Conservation (phyloP, 2,888 invertebrate genomes). For the Cephus nigrinus region DNA sequence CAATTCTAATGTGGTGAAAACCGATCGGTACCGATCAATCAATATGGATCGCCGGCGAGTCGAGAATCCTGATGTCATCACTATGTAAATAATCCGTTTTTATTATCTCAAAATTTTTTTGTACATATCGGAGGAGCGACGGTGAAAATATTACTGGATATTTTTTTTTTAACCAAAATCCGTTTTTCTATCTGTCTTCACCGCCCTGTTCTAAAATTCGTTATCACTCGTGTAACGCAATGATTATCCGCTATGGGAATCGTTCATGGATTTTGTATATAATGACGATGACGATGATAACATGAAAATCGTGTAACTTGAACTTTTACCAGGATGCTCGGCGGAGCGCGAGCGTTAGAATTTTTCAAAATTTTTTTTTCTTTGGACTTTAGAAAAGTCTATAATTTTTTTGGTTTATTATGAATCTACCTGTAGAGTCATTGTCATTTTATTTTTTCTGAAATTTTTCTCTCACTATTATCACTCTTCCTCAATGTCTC, state of each 20-base stretch:
- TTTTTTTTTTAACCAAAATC: not conserved
- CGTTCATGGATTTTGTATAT: conserved; percentile 1
- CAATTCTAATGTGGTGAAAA: not conserved
- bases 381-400: not conserved
- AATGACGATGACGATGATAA: not conserved
- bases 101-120: conserved; percentile 2
- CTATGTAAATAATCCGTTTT: conserved; percentile 5
- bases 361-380: not conserved
- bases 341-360: not conserved
- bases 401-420: not conserved
- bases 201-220: not conserved
- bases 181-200: not conserved
- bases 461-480: not conserved
- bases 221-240: not conserved
- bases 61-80: not conserved
- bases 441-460: not conserved
- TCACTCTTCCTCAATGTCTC: conserved; percentile 6
- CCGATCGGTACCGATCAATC: not conserved
- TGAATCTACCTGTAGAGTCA: not conserved
- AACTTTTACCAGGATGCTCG: not conserved
- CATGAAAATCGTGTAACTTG: not conserved
- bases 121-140: not conserved
- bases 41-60: not conserved
- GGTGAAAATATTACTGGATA: not conserved
- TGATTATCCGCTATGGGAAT: not conserved